Conservation (phyloP, 2,888 invertebrate species). For the Macrosiphum euphorbiae region DNA sequence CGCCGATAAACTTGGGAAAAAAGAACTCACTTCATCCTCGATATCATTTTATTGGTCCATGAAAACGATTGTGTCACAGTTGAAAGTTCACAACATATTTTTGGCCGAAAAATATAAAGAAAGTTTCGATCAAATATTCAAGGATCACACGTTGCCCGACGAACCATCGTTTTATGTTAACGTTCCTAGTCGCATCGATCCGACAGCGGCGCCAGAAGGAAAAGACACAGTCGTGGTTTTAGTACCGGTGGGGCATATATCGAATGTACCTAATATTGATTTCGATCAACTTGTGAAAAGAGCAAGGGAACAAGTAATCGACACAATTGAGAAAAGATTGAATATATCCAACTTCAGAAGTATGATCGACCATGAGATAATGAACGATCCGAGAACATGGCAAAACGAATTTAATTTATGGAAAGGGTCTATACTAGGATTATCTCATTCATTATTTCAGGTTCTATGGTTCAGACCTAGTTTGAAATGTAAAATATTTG, state of each 20-base stretch:
- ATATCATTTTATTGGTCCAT: slow-evolving; percentile 58
- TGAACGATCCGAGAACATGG: slow-evolving; percentile 52
- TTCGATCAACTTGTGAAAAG: slow-evolving; percentile 20
- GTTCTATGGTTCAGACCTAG: slow-evolving; percentile 59
- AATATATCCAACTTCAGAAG: slow-evolving; percentile 21
- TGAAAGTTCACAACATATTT: slow-evolving; percentile 53
- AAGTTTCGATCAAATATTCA: slow-evolving; percentile 60
- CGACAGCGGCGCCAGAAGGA: slow-evolving; percentile 48
- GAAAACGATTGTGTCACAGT: not conserved
- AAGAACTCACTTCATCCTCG: slow-evolving; percentile 49
- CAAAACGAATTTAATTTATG: slow-evolving; percentile 55
- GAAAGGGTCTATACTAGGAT: slow-evolving; percentile 55
- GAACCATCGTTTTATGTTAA: slow-evolving; percentile 54
- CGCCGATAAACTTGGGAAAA: slow-evolving; percentile 31
- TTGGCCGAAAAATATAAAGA: slow-evolving; percentile 33
- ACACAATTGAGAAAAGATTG: slow-evolving; percentile 39
- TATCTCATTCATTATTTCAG: slow-evolving; percentile 52
- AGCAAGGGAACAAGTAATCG: slow-evolving; percentile 46
- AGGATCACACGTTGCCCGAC: slow-evolving; percentile 42
- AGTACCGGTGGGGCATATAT: slow-evolving; percentile 49
- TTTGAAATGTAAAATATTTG: slow-evolving; percentile 58
- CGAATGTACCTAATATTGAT: not conserved
- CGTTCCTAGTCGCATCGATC: slow-evolving; percentile 52
- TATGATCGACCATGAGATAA: slow-evolving; percentile 50
- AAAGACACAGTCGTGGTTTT: slow-evolving; percentile 47